These are phyloP conservation scores for Malurus melanocephalus DNA, from an alignment of 2,113 vertebrate genomes.

Conservation along the genomic window DNA sequence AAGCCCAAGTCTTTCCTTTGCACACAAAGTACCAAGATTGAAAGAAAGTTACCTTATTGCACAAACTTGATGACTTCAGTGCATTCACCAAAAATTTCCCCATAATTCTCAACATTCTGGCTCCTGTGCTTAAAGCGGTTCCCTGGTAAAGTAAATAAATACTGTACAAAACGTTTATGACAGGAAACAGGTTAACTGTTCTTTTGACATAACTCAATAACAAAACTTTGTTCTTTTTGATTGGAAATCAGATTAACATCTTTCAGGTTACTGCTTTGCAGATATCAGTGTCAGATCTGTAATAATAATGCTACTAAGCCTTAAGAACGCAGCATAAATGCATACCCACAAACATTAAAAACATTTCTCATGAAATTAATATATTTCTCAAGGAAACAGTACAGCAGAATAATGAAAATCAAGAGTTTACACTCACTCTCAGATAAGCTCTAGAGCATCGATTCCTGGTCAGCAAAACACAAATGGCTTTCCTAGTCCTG, in stretches of 20 bases:
- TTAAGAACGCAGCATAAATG: not conserved
- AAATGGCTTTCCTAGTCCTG: not conserved
- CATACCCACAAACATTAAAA: too few relatives aligned
- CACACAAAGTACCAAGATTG: not conserved
- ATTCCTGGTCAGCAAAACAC: fast-evolving
- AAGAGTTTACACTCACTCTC: not conserved
- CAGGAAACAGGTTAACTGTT: not conserved
- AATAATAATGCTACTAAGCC: not conserved
- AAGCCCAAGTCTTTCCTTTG: not conserved
- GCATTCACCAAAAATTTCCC: not conserved
- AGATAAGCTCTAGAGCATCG: fast-evolving
- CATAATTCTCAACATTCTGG: slow-evolving; percentile 54
- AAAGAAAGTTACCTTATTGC: slow-evolving; percentile 31
- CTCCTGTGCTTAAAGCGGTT: not conserved
- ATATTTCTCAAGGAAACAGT: fast-evolving
- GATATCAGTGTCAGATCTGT: fast-evolving
- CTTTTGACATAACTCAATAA: not conserved
- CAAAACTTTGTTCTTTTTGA: not conserved
- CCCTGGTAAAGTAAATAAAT: slow-evolving; percentile 1
- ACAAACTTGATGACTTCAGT: not conserved
- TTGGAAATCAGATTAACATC: not conserved
- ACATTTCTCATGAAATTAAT: not conserved
- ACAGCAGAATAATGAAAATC: not conserved
- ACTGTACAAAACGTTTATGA: not conserved
- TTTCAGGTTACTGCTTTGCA: not conserved